A percentile compares a stretch with the other conserved stretches of the same genome.
Conservation (phyloP, 2,797 vertebrate genomes). For the Pipistrellus pipistrellus region DNA sequence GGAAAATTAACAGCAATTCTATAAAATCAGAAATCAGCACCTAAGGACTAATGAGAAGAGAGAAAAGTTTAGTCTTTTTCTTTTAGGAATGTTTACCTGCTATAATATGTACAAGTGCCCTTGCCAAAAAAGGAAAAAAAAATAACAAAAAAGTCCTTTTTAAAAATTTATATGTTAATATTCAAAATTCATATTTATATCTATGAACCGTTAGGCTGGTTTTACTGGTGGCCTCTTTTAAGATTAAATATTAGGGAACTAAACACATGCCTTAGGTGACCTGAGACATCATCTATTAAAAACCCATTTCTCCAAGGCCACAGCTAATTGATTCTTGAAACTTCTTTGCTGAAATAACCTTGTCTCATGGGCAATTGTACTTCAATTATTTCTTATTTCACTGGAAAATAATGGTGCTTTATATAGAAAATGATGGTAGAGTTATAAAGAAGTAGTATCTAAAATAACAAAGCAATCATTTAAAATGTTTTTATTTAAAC, state of each 20-base stretch:
- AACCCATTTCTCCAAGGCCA: conserved; percentile 67
- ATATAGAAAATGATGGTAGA: conserved; percentile 61
- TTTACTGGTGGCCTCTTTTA: conserved; percentile 65
- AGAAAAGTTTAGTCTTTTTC: not conserved
- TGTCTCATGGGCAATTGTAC: conserved; percentile 44
- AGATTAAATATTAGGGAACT: conserved; percentile 56
- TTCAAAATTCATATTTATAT: not conserved
- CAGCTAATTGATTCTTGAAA: conserved; percentile 72
- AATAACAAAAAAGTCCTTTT: not conserved
- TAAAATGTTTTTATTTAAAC: conserved; percentile 64
- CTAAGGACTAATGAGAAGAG: not conserved
- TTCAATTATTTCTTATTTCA: conserved; percentile 72
- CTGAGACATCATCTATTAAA: conserved; percentile 65
- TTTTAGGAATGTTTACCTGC: not conserved
- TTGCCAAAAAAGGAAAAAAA: conserved; percentile 25
- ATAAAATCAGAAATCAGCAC: conserved; percentile 18
- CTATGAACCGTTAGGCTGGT: conserved; percentile 57
- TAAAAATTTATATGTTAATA: not conserved
- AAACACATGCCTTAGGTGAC: conserved; percentile 61
- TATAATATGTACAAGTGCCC: not conserved
- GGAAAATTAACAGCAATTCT: conserved; percentile 23
- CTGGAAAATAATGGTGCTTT: conserved; percentile 66
- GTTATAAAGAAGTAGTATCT: conserved; percentile 46
- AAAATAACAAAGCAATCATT: conserved; percentile 21
- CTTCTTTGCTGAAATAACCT: conserved; percentile 68